A percentile compares a stretch with the other conserved stretches of the same genome.
These are phyloP conservation scores for Trichacis sp. DNA, from an alignment of 2,888 invertebrate genomes.

Conservation along the genomic window DNA sequence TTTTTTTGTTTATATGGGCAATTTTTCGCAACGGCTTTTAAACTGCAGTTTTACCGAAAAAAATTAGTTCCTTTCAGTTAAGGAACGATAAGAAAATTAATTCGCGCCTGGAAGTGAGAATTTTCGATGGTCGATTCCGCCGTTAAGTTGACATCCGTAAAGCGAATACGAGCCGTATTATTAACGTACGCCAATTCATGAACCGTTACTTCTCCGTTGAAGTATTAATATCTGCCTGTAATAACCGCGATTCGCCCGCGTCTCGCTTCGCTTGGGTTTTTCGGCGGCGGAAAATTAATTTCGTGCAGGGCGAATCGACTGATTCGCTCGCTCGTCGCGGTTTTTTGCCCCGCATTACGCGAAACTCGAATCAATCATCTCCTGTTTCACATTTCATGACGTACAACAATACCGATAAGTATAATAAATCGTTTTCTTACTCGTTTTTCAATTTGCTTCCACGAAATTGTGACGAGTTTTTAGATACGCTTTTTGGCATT, in stretches of 20 bases:
- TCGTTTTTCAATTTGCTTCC: too few relatives aligned
- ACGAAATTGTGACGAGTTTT: too few relatives aligned
- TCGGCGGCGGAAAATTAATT: constrained; percentile 22
- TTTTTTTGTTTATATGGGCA: too few relatives aligned
- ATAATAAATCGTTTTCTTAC: too few relatives aligned
- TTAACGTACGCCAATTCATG: constrained; percentile 40
- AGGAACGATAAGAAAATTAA: constrained; percentile 32
- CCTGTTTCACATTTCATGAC: constrained; percentile 15
- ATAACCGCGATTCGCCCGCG: constrained; percentile 18
- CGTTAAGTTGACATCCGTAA: constrained; percentile 33
- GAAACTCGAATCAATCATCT: constrained; percentile 33
- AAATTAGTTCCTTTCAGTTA: too few relatives aligned
- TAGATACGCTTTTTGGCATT: too few relatives aligned
- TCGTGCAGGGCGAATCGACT: constrained; percentile 12
- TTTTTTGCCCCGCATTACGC: constrained; percentile 10
- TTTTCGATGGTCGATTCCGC: constrained; percentile 31
- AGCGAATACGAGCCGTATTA: constrained; percentile 31
- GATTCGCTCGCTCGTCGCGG: not conserved
- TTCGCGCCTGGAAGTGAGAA: constrained; percentile 19
- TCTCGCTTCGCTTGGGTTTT: constrained; percentile 19
- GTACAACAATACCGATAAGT: too few relatives aligned
- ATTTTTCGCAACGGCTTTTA: too few relatives aligned
- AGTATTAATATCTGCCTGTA: constrained; percentile 28
- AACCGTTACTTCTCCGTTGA: constrained; percentile 35
- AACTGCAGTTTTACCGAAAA: too few relatives aligned